Conservation (phyloP, 1,140 invertebrate genomes). For the Hirudo medicinalis region DNA sequence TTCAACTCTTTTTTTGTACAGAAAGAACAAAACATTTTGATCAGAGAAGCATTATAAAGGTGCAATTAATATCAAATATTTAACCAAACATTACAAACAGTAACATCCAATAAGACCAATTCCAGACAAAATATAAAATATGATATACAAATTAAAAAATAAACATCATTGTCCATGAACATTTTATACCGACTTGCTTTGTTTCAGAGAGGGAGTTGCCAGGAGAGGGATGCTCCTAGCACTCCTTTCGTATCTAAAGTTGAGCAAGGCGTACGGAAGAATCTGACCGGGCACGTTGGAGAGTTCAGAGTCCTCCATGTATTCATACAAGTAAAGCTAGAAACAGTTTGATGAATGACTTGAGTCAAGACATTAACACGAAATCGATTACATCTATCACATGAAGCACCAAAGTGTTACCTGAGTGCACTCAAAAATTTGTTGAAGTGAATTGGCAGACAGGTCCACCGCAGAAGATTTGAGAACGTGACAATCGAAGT, state of each 20-base stretch:
- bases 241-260: constrained; percentile 17
- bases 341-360: background rate
- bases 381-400: background rate
- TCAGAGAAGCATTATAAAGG: too few relatives aligned
- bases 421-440: constrained; percentile 21
- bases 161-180: too few relatives aligned
- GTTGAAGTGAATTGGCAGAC: constrained; percentile 1
- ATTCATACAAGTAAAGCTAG: constrained; percentile 24
- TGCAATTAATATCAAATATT: too few relatives aligned
- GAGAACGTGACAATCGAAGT: constrained; percentile 30
- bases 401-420: constrained; percentile 7
- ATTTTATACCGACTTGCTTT: too few relatives aligned
- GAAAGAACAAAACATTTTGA: too few relatives aligned
- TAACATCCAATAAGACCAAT: too few relatives aligned
- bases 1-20: too few relatives aligned
- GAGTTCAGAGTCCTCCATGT: constrained; percentile 22
- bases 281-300: constrained; percentile 21
- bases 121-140: too few relatives aligned
- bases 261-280: constrained; percentile 21
- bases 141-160: too few relatives aligned
- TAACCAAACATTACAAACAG: too few relatives aligned
- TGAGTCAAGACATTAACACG: background rate
- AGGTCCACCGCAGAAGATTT: constrained; percentile 18
- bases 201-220: too few relatives aligned
- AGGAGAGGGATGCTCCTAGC: too few relatives aligned